Evolutionary conservation across 2,797 vertebrate species (phyloP).

Genomic region (Myotis planiceps): DNA sequence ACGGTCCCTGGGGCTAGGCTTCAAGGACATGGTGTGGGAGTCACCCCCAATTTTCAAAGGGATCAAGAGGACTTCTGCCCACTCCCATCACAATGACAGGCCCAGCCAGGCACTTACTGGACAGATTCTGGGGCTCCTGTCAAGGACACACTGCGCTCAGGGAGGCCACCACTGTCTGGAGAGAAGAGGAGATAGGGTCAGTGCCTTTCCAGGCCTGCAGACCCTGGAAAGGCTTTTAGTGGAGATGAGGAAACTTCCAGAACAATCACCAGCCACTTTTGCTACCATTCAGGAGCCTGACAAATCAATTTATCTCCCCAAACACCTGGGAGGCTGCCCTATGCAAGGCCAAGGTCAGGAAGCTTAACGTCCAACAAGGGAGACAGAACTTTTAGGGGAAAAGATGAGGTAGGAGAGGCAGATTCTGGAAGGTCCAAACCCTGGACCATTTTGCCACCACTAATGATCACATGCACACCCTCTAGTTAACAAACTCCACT

Average conservation of each 20-base stretch:
- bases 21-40: background rate
- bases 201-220: background rate
- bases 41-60: background rate
- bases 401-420: background rate
- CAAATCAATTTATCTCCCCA: background rate
- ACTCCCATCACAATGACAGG: background rate
- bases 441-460: too few species aligned
- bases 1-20: background rate
- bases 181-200: constrained; percentile 7
- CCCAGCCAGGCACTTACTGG: constrained; percentile 86
- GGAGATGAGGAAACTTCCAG: background rate
- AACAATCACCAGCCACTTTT: background rate
- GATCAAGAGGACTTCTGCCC: background rate
- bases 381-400: background rate
- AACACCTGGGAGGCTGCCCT: background rate
- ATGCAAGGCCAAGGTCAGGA: background rate
- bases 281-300: background rate
- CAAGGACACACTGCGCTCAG: constrained; percentile 94
- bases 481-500: fast-evolving
- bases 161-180: constrained; percentile 93
- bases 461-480: fast-evolving
- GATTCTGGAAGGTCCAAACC: background rate
- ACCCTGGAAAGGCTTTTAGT: background rate
- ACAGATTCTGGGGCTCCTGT: constrained; percentile 92
- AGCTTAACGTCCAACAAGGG: background rate